Conservation (phyloP, 1,140 invertebrate genomes). For the Drosophila sulfurigaster region DNA sequence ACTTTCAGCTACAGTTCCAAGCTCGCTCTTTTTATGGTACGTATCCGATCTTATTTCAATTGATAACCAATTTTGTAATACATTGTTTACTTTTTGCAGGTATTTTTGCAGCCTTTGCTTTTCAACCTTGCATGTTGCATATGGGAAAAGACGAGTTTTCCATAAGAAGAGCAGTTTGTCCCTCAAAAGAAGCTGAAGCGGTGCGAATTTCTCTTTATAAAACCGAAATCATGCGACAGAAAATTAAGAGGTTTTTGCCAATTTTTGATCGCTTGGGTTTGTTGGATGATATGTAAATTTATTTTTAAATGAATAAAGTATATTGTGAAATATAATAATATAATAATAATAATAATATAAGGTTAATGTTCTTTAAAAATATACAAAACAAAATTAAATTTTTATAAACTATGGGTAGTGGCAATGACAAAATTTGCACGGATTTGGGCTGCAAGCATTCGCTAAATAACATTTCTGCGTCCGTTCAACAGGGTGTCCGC, state of each 20-base stretch:
- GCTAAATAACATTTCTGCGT: too few species aligned
- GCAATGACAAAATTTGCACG: too few species aligned
- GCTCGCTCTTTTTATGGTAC: slow-evolving; percentile 64
- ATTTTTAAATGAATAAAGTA: not conserved
- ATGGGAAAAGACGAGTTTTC: slow-evolving; percentile 62
- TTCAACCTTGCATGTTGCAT: slow-evolving; percentile 61
- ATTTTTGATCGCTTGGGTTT: slow-evolving; percentile 66
- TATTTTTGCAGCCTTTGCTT: slow-evolving; percentile 45
- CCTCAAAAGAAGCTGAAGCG: slow-evolving; percentile 31
- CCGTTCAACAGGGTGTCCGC: too few species aligned
- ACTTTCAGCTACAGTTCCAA: slow-evolving; percentile 58
- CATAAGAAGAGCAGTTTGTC: slow-evolving; percentile 42
- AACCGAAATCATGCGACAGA: slow-evolving; percentile 36
- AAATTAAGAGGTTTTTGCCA: slow-evolving; percentile 51
- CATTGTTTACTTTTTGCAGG: slow-evolving; percentile 29
- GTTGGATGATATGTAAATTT: slow-evolving; percentile 62
- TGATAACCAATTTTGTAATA: not conserved
- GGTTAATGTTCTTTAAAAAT: too few species aligned
- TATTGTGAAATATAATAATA: too few species aligned
- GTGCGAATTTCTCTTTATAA: slow-evolving; percentile 46
- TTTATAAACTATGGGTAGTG: too few species aligned
- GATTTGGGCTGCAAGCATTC: too few species aligned
- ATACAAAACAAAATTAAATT: too few species aligned
- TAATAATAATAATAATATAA: too few species aligned
- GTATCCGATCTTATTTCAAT: not conserved